Evolutionary conservation across 92 coral and sea anemone genomes (phyloP), one percentile per base, ranked within the genome.

Genomic region (Palythoa caribaeorum): DNA sequence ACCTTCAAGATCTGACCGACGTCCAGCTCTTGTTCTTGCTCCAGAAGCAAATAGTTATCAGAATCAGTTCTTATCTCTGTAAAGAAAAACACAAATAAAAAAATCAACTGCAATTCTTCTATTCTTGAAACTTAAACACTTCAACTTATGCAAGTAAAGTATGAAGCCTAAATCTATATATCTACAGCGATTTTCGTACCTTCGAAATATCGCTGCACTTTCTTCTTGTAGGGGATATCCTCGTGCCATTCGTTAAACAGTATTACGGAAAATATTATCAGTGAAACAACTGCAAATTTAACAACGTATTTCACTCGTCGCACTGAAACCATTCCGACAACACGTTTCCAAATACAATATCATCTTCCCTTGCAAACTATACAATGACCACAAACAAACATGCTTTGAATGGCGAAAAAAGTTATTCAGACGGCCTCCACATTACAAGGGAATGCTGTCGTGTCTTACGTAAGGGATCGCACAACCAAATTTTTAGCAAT

Each of bases 291-390:
- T 5, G 71, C 36, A 14, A 78, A 51, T 78, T 78, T 78, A 78
- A 78, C 17, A 20, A 78, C 69, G 55, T 54, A 78, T n/a, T 78
- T 78, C 83, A 78, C 70, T 38, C 83, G 69, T 44, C 83, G 83
- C 14, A 78, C 83, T 78, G 83, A 78, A 78, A 78, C 83, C 83
- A 78, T 78, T 19, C 70, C 83, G 38, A 44, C 71, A 78, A 54
- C 83, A 37, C 48, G 69, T 78, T 78, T 8, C 51, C 63, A 37
- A 78, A 35, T 36, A 21, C 50, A 19, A 20, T 15, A 36, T 78
- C 83, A 78, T 55, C 68, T 78, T 36, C 52, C 35, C 0, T 38
- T 36, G n/a, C 10, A 13, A 21, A 78, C 35, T 1, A 5, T 1
- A 35, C 52, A 59, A 59, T 17, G 19, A 14, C 65, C 17, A 1